A percentile compares a stretch with the other conserved stretches of the same genome.
These are phyloP conservation scores for Drosophila atroscutellata DNA, from an alignment of 2,888 invertebrate species.

Conservation along the genomic window DNA sequence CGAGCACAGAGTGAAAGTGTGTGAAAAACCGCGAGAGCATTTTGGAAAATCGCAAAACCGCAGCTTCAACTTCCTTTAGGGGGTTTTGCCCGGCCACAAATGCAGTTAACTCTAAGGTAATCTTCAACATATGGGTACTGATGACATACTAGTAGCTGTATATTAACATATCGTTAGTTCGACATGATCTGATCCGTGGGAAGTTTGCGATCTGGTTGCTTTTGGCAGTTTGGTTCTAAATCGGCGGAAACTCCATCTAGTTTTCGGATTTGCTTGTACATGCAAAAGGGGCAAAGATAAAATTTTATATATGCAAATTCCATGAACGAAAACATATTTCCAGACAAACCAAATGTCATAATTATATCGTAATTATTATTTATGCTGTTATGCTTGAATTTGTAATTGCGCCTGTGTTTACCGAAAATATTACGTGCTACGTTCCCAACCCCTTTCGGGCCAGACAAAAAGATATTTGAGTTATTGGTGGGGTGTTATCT, in stretches of 20 bases:
- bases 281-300: slow-evolving; percentile 42
- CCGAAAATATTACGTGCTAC: slow-evolving; percentile 57
- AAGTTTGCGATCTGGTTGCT: slow-evolving; percentile 37
- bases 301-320: slow-evolving; percentile 40
- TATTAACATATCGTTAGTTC: slow-evolving; percentile 75
- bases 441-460: slow-evolving; percentile 48
- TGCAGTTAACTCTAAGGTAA: slow-evolving; percentile 43
- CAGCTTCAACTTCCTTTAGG: slow-evolving; percentile 66
- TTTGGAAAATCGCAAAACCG: slow-evolving; percentile 47
- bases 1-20: slow-evolving; percentile 33
- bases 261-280: slow-evolving; percentile 46
- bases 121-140: slow-evolving; percentile 75
- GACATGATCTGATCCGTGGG: slow-evolving; percentile 59
- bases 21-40: slow-evolving; percentile 70
- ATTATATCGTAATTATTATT: slow-evolving; percentile 81
- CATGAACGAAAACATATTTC: slow-evolving; percentile 28
- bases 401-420: slow-evolving; percentile 48
- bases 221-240: slow-evolving; percentile 30
- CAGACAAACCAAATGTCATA: slow-evolving; percentile 60
- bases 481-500: slow-evolving; percentile 21
- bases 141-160: slow-evolving; percentile 13
- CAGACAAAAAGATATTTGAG: slow-evolving; percentile 2
- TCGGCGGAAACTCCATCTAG: slow-evolving; percentile 67
- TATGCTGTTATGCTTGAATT: slow-evolving; percentile 73
- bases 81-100: slow-evolving; percentile 65